These are phyloP conservation scores for Pseudomugil gertrudae DNA, from an alignment of 2,797 vertebrate genomes.

Conservation along the genomic window DNA sequence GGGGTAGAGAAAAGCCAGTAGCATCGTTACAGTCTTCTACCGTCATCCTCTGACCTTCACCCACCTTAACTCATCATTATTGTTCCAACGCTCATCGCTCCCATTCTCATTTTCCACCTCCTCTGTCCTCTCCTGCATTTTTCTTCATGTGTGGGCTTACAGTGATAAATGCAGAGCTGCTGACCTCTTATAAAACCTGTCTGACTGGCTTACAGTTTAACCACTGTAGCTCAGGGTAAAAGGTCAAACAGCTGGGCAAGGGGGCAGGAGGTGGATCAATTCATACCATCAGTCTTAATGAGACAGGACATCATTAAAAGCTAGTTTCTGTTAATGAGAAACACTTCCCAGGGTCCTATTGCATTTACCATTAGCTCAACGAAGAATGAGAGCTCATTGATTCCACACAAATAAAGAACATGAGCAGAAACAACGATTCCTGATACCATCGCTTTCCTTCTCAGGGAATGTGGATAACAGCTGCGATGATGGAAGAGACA, in stretches of 20 bases:
- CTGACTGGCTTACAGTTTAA: constrained; percentile 60
- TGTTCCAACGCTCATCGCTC: constrained; percentile 5
- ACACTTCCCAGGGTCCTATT: constrained; percentile 43
- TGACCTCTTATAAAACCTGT: constrained; percentile 1
- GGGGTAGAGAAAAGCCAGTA: constrained; percentile 38
- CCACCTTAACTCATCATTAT: constrained; percentile 19
- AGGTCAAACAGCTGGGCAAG: constrained; percentile 65
- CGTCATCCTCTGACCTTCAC: constrained; percentile 7
- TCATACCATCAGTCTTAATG: constrained; percentile 69
- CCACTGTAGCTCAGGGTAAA: constrained; percentile 45
- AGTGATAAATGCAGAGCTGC: constrained; percentile 46
- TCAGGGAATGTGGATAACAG: constrained; percentile 11
- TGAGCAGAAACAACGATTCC: constrained; percentile 29
- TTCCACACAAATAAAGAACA: constrained; percentile 37
- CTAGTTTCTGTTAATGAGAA: constrained; percentile 72
- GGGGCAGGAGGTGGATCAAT: constrained; percentile 63
- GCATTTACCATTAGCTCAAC: constrained; percentile 57
- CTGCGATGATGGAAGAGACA: not conserved
- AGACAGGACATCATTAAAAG: constrained; percentile 77
- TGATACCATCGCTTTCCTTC: constrained; percentile 36
- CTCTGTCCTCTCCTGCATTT: not conserved
- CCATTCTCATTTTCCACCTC: constrained; percentile 3
- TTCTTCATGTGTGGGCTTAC: constrained; percentile 41
- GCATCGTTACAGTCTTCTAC: constrained; percentile 7
- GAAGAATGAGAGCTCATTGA: constrained; percentile 66